Conservation (phyloP, 2,888 invertebrate species). For the Cheilosia grossa region DNA sequence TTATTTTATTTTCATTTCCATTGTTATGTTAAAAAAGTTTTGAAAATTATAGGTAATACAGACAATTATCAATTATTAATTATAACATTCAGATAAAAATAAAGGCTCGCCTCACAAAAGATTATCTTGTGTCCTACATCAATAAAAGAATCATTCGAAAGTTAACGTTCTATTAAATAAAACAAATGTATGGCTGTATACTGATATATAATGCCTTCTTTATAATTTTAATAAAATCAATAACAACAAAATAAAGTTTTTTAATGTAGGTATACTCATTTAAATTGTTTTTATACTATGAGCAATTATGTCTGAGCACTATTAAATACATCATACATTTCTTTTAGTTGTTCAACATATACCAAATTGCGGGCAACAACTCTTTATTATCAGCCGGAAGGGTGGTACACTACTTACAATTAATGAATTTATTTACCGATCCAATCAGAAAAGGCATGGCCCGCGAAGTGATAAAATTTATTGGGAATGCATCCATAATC, state of each 20-base stretch:
- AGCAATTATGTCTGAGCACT: background rate
- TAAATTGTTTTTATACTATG: background rate
- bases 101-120: no score
- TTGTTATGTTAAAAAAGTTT: background rate
- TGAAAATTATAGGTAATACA: background rate
- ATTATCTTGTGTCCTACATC: no score
- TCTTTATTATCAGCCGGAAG: slow-evolving; percentile 82
- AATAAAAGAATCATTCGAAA: no score
- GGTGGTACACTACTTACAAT: slow-evolving; percentile 82
- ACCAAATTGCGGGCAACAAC: slow-evolving; percentile 80
- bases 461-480: slow-evolving; percentile 81
- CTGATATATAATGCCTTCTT: no score
- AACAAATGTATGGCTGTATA: no score
- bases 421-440: slow-evolving; percentile 82
- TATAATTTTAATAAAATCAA: no score
- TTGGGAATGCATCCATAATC: slow-evolving; percentile 83
- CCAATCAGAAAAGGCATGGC: slow-evolving; percentile 82
- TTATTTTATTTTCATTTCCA: background rate
- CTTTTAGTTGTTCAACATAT: slow-evolving; percentile 80
- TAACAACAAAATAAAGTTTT: background rate
- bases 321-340: slow-evolving; percentile 48
- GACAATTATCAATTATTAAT: background rate
- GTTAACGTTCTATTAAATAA: no score
- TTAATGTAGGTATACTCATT: background rate
- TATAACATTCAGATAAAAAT: no score